phyloP scores from a whole-genome alignment of 2,888 invertebrate species.

The Metacarcinus magister region DNA sequence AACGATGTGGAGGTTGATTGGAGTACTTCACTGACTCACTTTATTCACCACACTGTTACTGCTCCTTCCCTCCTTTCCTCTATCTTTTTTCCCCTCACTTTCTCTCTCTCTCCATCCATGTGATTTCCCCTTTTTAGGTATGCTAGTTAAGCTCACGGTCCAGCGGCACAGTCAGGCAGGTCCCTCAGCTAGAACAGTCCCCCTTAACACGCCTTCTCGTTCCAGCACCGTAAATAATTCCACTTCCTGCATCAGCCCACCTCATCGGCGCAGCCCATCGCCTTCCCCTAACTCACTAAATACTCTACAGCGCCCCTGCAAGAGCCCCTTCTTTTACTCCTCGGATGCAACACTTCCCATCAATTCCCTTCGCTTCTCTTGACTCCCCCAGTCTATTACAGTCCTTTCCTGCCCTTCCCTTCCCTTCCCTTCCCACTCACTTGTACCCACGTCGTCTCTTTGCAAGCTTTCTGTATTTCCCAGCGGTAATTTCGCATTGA shows the following conservation, averaged over 20 bases:
- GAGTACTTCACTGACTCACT: neutral
- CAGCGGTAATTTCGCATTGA: neutral
- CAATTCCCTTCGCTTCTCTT: neutral
- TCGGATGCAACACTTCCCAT: slow-evolving; percentile 26
- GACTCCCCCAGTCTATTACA: slow-evolving; percentile 12
- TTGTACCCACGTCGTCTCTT: slow-evolving; percentile 1
- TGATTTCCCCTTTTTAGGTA: neutral
- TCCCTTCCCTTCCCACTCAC: neutral
- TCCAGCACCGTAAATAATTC: neutral
- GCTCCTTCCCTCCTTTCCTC: neutral
- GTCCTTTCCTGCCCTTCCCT: neutral
- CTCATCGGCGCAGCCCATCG: slow-evolving; percentile 1
- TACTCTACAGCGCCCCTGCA: neutral
- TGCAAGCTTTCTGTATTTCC: neutral
- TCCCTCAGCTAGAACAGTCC: neutral
- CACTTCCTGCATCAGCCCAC: neutral
- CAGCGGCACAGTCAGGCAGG: no score
- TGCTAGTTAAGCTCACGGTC: neutral
- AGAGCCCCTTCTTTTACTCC: neutral
- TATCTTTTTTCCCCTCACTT: neutral
- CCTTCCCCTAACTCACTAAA: slow-evolving; percentile 13
- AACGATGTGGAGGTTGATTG: neutral
- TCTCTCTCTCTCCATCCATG: neutral
- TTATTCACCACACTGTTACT: neutral
- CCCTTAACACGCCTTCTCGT: neutral